phyloP scores from a whole-genome alignment of 2,797 vertebrate genomes.

The Manis pentadactyla region DNA sequence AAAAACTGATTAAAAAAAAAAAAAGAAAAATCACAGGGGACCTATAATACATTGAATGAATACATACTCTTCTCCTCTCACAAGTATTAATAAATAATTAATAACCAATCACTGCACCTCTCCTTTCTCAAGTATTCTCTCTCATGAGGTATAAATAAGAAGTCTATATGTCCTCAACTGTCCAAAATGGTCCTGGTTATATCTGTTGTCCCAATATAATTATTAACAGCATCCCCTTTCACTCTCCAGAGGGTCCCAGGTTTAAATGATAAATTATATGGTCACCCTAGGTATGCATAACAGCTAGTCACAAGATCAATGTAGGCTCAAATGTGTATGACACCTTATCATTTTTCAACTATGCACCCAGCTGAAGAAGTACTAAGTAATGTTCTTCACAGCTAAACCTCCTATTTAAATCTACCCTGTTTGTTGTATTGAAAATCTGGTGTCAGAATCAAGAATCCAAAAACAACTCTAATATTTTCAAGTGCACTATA shows the following conservation, averaged over 20 bases:
- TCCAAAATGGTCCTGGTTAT: neutral
- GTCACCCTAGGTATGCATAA: neutral
- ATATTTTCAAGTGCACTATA: neutral
- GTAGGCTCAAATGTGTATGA: neutral
- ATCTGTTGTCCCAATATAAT: neutral
- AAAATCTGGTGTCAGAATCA: constrained; percentile 27
- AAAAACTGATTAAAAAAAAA: neutral
- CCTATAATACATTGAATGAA: neutral
- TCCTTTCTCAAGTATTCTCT: no score
- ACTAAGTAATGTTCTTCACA: neutral
- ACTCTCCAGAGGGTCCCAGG: neutral
- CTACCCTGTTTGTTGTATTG: neutral
- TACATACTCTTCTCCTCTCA: neutral
- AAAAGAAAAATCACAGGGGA: neutral
- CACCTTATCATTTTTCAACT: constrained; percentile 40
- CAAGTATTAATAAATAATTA: no score
- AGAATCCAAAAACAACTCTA: neutral
- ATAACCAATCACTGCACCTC: no score
- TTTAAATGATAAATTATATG: neutral
- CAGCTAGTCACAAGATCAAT: neutral
- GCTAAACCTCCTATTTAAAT: neutral
- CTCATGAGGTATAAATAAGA: neutral
- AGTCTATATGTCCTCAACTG: neutral
- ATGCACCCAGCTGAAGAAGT: neutral
- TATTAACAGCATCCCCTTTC: neutral